phyloP scores from a whole-genome alignment of 2,797 vertebrate species.

The Anableps anableps region DNA sequence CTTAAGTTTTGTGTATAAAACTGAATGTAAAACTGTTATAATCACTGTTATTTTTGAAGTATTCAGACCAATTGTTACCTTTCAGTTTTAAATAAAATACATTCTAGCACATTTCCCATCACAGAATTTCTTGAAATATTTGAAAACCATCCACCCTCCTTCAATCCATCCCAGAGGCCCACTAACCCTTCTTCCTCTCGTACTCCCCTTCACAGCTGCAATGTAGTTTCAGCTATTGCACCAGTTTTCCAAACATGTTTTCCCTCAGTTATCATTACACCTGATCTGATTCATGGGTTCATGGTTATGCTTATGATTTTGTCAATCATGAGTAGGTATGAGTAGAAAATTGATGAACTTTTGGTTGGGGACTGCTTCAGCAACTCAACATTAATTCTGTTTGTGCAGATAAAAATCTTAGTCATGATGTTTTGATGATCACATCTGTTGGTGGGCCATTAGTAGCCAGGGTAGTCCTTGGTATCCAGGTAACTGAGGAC shows the following conservation, averaged over 20 bases:
- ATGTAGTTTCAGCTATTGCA: not conserved
- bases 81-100: not conserved
- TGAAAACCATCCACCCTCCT: not conserved
- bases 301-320: not conserved
- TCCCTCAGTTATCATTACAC: not conserved
- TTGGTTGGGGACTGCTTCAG: conserved; percentile 1
- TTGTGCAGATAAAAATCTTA: conserved; percentile 36
- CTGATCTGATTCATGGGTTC: not conserved
- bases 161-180: not conserved
- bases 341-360: not conserved
- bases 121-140: not conserved
- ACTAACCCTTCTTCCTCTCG: conserved; percentile 10
- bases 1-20: not conserved
- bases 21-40: not conserved
- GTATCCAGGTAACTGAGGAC: conserved; percentile 65
- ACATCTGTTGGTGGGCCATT: conserved; percentile 57
- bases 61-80: not conserved
- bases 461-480: conserved; percentile 34
- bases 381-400: conserved; percentile 1
- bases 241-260: not conserved
- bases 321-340: not conserved
- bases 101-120: not conserved
- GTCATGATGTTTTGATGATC: conserved; percentile 51
- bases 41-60: not conserved
- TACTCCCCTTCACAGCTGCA: conserved; percentile 20